A percentile compares a stretch with the other conserved stretches of the same genome.
Conservation (phyloP, 2,113 vertebrate genomes). For the Bubalus kerabau region DNA sequence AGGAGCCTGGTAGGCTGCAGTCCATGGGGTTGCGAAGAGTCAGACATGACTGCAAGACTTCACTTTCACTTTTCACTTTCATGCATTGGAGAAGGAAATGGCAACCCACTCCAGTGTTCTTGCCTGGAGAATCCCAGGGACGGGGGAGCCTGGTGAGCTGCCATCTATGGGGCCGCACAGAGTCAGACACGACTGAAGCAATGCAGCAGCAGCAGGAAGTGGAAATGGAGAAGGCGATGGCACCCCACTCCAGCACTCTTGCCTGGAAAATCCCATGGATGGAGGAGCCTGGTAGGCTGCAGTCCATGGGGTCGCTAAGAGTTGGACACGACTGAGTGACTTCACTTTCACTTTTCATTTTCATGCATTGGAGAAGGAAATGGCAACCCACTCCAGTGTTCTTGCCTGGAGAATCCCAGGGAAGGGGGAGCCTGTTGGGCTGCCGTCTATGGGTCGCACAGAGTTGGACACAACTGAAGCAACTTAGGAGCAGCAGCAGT, state of each 20-base stretch:
- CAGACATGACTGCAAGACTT: rapidly evolving
- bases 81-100: background rate
- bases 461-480: background rate
- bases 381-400: background rate
- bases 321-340: rapidly evolving
- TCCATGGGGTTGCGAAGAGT: background rate
- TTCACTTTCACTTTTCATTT: background rate
- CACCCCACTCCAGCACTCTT: background rate
- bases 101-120: background rate
- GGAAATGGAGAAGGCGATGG: background rate
- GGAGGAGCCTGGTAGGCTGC: background rate
- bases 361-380: background rate
- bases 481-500: background rate
- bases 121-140: background rate
- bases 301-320: background rate
- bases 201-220: too few species aligned
- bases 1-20: background rate
- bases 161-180: too few species aligned
- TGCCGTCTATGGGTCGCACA: background rate
- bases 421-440: background rate
- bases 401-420: background rate
- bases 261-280: background rate
- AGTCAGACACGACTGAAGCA: too few species aligned
- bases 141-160: background rate
- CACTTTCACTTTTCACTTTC: background rate